Percentiles rank a stretch among this genome's conserved stretches.
phyloP scores from a whole-genome alignment of 2,113 vertebrate genomes.

The Chroicocephalus ridibundus region DNA sequence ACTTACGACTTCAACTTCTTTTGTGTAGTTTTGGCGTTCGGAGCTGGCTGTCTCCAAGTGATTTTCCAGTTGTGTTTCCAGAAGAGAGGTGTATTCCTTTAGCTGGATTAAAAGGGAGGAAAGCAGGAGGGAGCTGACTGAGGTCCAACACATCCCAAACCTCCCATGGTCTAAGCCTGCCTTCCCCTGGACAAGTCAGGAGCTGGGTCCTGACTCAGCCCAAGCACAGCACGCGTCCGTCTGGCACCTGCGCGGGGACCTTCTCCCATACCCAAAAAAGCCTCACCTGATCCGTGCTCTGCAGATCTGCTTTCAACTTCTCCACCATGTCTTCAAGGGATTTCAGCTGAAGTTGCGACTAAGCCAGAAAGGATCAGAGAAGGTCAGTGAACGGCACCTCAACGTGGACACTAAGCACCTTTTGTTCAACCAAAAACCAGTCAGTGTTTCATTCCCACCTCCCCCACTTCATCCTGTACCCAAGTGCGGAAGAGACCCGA shows the following conservation, averaged over 20 bases:
- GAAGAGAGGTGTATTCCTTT: conserved; percentile 82
- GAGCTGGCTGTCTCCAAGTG: conserved; percentile 81
- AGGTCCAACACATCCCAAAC: neutral
- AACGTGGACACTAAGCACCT: neutral
- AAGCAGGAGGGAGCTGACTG: neutral
- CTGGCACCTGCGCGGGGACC: neutral
- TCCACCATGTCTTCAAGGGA: conserved; percentile 78
- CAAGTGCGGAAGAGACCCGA: neutral
- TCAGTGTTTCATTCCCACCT: neutral
- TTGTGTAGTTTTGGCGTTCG: conserved; percentile 77
- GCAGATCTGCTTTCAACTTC: conserved; percentile 80
- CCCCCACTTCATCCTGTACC: neutral
- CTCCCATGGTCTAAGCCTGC: neutral
- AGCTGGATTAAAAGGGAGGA: conserved; percentile 71
- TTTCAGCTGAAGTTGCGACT: conserved; percentile 83
- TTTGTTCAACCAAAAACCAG: neutral
- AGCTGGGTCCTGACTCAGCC: neutral
- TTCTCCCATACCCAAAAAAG: neutral
- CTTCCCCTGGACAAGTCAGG: neutral
- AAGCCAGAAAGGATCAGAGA: neutral
- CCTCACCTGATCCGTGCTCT: conserved; percentile 82
- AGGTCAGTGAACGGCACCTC: neutral
- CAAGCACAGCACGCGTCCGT: fast-evolving
- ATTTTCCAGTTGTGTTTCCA: conserved; percentile 90
- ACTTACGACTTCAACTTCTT: conserved; percentile 84